These are phyloP conservation scores for Plutomurus gul DNA, from an alignment of 1,140 invertebrate species.

Conservation along the genomic window DNA sequence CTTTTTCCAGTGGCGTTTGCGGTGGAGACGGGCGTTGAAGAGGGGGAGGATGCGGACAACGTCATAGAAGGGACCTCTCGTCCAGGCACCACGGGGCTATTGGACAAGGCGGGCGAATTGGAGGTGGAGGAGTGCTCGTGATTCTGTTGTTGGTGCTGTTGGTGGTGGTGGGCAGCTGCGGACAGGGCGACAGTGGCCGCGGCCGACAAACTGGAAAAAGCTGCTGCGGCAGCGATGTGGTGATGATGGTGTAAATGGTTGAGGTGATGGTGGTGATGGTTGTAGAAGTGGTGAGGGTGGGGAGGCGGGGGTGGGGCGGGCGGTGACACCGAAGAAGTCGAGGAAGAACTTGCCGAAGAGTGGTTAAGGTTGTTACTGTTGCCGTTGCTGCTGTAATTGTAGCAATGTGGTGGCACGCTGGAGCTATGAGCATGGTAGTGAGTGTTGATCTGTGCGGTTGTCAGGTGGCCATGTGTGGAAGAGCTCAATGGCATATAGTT, in stretches of 20 bases:
- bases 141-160: background rate
- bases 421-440: conserved; percentile 2
- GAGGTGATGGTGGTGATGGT: background rate
- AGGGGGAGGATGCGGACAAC: background rate
- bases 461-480: conserved; percentile 26
- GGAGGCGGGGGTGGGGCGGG: background rate
- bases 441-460: conserved; percentile 11
- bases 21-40: background rate
- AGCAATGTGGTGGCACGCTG: background rate
- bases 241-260: conserved; percentile 9
- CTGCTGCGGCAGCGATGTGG: conserved; percentile 10
- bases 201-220: conserved; percentile 33
- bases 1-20: background rate
- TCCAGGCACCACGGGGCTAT: background rate
- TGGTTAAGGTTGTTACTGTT: background rate
- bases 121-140: background rate
- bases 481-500: conserved; percentile 46
- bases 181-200: background rate
- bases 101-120: background rate
- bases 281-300: background rate
- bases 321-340: conserved; percentile 3
- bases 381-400: conserved; percentile 10
- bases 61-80: conserved; percentile 29
- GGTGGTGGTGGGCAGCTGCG: conserved; percentile 5
- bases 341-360: conserved; percentile 26